Percentiles rank a stretch among this genome's conserved stretches.
These are phyloP conservation scores for Galago senegalensis DNA, from an alignment of 2,797 vertebrate species.

Conservation along the genomic window DNA sequence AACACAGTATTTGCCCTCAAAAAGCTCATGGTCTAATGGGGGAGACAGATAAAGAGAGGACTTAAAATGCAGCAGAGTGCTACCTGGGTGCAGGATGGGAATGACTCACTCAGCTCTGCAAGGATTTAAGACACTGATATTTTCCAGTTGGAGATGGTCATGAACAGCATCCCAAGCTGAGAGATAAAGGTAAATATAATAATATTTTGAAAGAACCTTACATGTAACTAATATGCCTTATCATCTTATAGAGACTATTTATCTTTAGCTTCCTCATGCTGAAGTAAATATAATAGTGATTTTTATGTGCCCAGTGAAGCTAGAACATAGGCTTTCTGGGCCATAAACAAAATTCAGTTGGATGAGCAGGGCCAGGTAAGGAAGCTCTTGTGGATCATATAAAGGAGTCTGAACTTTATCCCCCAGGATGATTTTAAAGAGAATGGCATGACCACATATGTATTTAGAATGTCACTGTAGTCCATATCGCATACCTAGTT, in stretches of 20 bases:
- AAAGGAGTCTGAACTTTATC: not conserved
- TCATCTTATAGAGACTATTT: slow-evolving; percentile 7
- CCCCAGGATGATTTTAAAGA: not conserved
- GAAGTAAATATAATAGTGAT: not conserved
- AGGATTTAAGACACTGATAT: not conserved
- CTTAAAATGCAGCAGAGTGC: not conserved
- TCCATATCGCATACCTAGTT: not conserved
- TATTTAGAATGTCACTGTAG: not conserved
- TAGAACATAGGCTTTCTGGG: not conserved
- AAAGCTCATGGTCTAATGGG: slow-evolving; percentile 19
- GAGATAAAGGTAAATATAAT: not conserved
- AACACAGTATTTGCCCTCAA: slow-evolving; percentile 24
- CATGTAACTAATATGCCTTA: not conserved
- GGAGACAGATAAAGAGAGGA: not conserved
- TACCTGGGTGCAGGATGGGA: not conserved
- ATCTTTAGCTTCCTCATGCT: not conserved
- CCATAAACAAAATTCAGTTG: not conserved
- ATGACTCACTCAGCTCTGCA: not conserved
- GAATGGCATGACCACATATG: not conserved
- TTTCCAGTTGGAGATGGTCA: not conserved
- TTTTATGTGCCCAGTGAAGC: not conserved
- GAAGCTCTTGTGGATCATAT: not conserved
- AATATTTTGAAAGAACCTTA: not conserved
- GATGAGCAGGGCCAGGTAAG: not conserved
- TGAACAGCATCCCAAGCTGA: not conserved